Percentiles rank a stretch among this genome's conserved stretches.
Evolutionary conservation across 1,140 invertebrate species (phyloP).

Genomic region (Brachionus plicatilis): DNA sequence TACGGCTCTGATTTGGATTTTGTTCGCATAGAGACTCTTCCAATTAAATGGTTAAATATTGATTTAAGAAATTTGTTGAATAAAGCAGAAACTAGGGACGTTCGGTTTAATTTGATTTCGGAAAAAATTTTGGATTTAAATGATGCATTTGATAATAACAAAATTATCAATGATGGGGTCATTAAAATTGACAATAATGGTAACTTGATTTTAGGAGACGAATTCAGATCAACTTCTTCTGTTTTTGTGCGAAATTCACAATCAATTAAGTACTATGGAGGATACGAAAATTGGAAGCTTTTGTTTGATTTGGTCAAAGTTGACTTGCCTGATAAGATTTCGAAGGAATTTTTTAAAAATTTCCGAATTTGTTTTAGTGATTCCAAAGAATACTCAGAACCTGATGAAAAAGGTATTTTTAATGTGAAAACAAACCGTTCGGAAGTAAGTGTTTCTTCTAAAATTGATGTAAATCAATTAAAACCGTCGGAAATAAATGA

Average conservation of each 20-base stretch:
- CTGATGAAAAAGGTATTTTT: neutral
- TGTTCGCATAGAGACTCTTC: constrained; percentile 1
- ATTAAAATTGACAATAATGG: neutral
- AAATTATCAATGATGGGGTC: neutral
- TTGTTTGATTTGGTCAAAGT: neutral
- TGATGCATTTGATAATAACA: neutral
- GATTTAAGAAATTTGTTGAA: neutral
- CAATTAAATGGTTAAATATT: neutral
- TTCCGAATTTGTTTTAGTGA: neutral
- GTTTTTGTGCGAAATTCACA: neutral
- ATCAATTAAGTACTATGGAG: neutral
- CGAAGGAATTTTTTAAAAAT: neutral
- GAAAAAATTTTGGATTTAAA: neutral
- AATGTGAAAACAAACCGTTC: neutral
- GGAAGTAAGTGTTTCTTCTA: neutral
- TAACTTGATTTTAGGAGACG: neutral
- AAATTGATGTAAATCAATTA: neutral
- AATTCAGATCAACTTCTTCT: neutral
- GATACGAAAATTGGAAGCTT: neutral
- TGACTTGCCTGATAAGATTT: neutral
- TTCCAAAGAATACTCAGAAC: neutral
- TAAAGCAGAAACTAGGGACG: neutral
- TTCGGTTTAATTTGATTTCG: neutral
- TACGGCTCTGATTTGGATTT: neutral
- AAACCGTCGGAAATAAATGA: neutral